A percentile compares a stretch with the other conserved stretches of the same genome.
Conservation (phyloP, 2,888 invertebrate genomes). For the Papilio demoleus region DNA sequence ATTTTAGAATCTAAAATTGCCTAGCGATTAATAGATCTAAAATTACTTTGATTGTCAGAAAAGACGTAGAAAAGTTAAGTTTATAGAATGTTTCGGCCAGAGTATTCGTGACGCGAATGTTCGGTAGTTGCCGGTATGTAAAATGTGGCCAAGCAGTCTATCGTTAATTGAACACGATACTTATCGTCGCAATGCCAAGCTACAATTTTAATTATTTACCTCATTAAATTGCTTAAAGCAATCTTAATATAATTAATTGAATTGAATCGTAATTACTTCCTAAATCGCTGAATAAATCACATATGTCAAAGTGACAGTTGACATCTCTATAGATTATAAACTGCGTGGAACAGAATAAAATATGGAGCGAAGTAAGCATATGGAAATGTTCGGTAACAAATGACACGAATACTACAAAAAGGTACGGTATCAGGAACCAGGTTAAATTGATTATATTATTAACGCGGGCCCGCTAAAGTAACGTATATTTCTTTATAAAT, state of each 20-base stretch:
- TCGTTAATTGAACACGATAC: too few relatives aligned
- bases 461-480: constrained; percentile 30
- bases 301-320: constrained; percentile 16
- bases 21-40: not conserved
- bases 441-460: constrained; percentile 41
- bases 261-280: too few relatives aligned
- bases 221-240: too few relatives aligned
- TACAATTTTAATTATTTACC: too few relatives aligned
- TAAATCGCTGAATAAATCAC: not conserved
- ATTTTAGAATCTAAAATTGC: not conserved
- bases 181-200: too few relatives aligned
- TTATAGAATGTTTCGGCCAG: too few relatives aligned
- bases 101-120: too few relatives aligned
- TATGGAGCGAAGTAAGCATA: not conserved
- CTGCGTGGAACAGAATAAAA: constrained; percentile 2
- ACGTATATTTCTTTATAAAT: constrained; percentile 33
- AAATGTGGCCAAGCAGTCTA: too few relatives aligned
- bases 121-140: too few relatives aligned
- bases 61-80: too few relatives aligned
- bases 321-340: constrained; percentile 6
- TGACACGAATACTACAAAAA: constrained; percentile 26
- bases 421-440: constrained; percentile 22
- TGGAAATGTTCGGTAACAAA: constrained; percentile 24
- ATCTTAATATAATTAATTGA: too few relatives aligned
- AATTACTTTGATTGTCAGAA: not conserved